Conservation (phyloP, 1,140 invertebrate genomes). For the Hylaeus volcanicus region DNA sequence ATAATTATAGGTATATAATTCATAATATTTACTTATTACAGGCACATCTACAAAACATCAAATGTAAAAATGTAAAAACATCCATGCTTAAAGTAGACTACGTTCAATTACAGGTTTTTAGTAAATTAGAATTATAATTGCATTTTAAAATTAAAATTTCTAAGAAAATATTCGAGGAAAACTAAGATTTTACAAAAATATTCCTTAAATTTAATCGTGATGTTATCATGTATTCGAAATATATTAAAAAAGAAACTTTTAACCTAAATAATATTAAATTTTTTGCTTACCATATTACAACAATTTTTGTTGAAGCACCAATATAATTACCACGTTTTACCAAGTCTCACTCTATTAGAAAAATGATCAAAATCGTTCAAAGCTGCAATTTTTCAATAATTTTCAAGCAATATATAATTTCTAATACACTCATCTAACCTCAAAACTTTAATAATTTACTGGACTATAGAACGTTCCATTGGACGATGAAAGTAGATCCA, state of each 20-base stretch:
- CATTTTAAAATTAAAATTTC: neutral
- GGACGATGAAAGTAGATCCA: too few species aligned
- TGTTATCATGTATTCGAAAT: neutral
- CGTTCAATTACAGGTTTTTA: neutral
- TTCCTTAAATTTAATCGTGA: neutral
- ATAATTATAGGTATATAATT: too few species aligned
- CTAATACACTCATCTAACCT: slow-evolving; percentile 19
- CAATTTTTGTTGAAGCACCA: neutral
- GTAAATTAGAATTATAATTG: neutral
- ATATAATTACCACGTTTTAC: neutral
- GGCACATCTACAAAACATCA: too few species aligned
- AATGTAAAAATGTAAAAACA: too few species aligned
- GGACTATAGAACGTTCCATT: neutral
- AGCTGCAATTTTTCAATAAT: neutral
- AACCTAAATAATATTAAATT: slow-evolving; percentile 5
- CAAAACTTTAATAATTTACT: slow-evolving; percentile 9
- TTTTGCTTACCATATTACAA: slow-evolving; percentile 32
- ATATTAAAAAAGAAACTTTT: neutral
- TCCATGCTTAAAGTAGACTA: too few species aligned
- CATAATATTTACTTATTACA: too few species aligned
- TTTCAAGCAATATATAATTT: neutral
- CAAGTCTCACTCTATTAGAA: slow-evolving; percentile 13
- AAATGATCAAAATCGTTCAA: slow-evolving; percentile 1
- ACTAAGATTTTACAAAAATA: neutral
- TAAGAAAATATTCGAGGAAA: neutral